Evolutionary conservation across 2,113 vertebrate genomes (phyloP), one percentile per base, ranked within the genome.

Genomic region (Aldabrachelys gigantea): DNA sequence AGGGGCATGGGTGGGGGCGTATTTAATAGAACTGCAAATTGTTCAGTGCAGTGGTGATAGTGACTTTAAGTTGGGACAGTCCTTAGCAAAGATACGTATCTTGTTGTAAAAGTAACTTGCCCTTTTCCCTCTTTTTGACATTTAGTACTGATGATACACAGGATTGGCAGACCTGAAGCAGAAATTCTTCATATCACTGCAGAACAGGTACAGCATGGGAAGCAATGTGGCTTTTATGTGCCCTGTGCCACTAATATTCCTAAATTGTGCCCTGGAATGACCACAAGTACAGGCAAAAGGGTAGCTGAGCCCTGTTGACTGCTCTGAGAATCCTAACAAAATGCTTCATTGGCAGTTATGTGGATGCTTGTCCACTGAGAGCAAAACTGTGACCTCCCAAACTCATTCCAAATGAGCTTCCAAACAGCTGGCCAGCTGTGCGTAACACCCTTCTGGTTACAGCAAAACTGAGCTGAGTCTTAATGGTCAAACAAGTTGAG

Each of bases 401-500:
- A 65, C 12, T 16, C 29, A 7, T 65, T 65, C 31, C 59, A 65
- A 65, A 65, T 8, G 62, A 69, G 62, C 31, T 69, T 14, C 62
- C 35, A 17, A n/a, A n/a, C 62, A n/a, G 31, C 56, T 24, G 8
- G 56, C 25, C 57, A 59, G 57, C 31, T 69, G 62, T 6, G 29
- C 13, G 13, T 16, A 62, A 31, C 12, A 62, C 29, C n/a, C 65
- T 85, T 85, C 5, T 52, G 25, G 85, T 47, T 88, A 2, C 47
- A 1, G 3, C 65, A n/a, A 72, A 72, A n/a, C 21, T 41, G 69
- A 4, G 85, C 79, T 35, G 75, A 38, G 59, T 54, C 0, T 5
- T 79, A 49, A 52, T 54, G 53, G 17, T 10, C 79, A 49, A 10
- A 82, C 38, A 72, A 21, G 87, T 0, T 82, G 82, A 49, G 82